Percentiles rank a stretch among this genome's conserved stretches.
These are phyloP conservation scores for Pharmacophagus antenor DNA, from an alignment of 2,888 invertebrate species.

Conservation along the genomic window DNA sequence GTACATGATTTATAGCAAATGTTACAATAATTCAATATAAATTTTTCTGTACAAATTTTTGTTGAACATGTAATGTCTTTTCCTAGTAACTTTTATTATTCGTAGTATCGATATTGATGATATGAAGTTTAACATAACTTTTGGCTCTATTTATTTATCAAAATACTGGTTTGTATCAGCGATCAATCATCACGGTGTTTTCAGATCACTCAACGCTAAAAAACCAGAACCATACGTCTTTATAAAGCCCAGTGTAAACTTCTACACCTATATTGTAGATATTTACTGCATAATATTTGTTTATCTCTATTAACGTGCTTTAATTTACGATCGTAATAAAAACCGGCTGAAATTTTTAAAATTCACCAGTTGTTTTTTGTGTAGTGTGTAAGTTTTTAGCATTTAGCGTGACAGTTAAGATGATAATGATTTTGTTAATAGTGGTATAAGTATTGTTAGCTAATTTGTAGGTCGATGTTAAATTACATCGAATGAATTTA, in stretches of 20 bases:
- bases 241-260: constrained; percentile 71
- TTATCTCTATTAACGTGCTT: constrained; percentile 55
- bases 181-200: constrained; percentile 72
- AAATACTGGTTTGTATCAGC: constrained; percentile 74
- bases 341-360: constrained; percentile 39
- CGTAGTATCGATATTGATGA: constrained; percentile 35
- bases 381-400: background rate
- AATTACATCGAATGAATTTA: too few species aligned
- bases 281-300: constrained; percentile 71
- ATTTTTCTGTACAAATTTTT: background rate
- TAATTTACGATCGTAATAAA: constrained; percentile 66
- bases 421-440: too few species aligned
- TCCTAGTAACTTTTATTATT: background rate
- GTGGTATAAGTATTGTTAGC: too few species aligned
- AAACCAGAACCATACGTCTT: constrained; percentile 70
- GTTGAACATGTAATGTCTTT: background rate
- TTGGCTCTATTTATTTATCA: constrained; percentile 66
- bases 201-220: constrained; percentile 62
- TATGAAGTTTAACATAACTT: constrained; percentile 43
- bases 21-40: background rate
- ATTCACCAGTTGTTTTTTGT: constrained; percentile 17
- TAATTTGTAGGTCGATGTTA: too few species aligned
- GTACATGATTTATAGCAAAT: background rate
- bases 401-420: too few species aligned
- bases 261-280: constrained; percentile 60